These are phyloP conservation scores for Emydocephalus ijimae DNA, from an alignment of 2,113 vertebrate species.

Conservation along the genomic window DNA sequence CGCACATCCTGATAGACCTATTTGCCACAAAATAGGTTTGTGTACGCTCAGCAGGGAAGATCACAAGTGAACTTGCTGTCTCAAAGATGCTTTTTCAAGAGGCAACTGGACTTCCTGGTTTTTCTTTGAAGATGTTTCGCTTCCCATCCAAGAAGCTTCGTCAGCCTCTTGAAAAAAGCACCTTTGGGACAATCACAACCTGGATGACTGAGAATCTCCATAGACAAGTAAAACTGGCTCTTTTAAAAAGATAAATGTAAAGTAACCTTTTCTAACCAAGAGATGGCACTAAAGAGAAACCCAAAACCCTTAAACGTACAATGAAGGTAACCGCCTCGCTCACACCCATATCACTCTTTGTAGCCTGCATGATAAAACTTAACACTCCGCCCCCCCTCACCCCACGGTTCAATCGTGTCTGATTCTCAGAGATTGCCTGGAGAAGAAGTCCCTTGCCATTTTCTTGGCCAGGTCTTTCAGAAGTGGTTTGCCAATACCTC, in stretches of 20 bases:
- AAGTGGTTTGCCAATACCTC: neutral
- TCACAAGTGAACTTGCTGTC: neutral
- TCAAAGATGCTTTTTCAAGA: too few species aligned
- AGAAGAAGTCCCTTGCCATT: neutral
- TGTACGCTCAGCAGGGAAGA: neutral
- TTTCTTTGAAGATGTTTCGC: too few species aligned
- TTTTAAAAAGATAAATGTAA: neutral
- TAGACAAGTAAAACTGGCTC: too few species aligned
- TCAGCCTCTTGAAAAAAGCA: too few species aligned
- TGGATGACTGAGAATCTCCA: too few species aligned
- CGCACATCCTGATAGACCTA: neutral
- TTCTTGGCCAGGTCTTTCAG: neutral
- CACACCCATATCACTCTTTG: neutral
- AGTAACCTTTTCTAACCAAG: conserved; percentile 10
- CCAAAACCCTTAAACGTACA: neutral
- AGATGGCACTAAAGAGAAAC: conserved; percentile 52
- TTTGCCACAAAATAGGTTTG: neutral
- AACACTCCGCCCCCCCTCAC: fast-evolving
- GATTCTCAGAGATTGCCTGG: neutral
- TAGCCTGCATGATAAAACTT: neutral
- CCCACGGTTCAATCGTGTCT: neutral
- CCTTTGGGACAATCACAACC: too few species aligned
- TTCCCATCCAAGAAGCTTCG: too few species aligned
- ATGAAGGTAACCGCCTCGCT: fast-evolving
- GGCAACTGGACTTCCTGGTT: too few species aligned